These are phyloP conservation scores for Antechinus stuartii DNA, from an alignment of 2,113 vertebrate species.

Conservation along the genomic window DNA sequence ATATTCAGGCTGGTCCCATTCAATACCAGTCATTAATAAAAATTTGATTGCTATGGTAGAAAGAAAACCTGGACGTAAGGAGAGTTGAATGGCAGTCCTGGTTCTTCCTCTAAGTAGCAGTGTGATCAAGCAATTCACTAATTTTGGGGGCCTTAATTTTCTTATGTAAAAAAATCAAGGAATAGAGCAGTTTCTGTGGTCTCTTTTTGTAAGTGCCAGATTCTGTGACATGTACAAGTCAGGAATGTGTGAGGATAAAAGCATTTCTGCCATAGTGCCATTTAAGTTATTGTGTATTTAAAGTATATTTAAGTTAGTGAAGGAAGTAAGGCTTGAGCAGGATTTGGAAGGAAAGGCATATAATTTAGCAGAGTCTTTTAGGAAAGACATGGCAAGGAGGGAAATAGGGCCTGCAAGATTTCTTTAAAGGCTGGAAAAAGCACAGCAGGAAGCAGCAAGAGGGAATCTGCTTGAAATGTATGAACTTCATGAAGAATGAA, in stretches of 20 bases:
- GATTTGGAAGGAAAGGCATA: not conserved
- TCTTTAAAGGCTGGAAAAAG: not conserved
- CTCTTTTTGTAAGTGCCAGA: not conserved
- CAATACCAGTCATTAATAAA: not conserved
- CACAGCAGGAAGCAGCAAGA: not conserved
- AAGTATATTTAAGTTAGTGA: not conserved
- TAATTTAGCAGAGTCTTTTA: not conserved
- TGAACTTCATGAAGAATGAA: not conserved
- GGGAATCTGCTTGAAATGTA: not conserved
- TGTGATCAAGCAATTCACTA: not conserved
- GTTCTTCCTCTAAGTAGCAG: not conserved
- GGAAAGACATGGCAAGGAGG: not conserved
- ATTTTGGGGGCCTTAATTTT: not conserved
- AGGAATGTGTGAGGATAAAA: not conserved
- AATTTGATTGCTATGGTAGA: not conserved
- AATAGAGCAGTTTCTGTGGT: not conserved
- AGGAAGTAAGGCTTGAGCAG: not conserved
- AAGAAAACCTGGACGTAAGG: not conserved
- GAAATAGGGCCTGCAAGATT: not conserved
- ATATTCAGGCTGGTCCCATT: not conserved
- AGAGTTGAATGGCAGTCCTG: not conserved
- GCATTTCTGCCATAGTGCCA: not conserved
- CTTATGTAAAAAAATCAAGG: not conserved
- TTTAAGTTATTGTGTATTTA: not conserved
- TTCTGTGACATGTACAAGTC: not conserved